Conservation (phyloP, 2,797 vertebrate species). For the Lepus oiostolus region DNA sequence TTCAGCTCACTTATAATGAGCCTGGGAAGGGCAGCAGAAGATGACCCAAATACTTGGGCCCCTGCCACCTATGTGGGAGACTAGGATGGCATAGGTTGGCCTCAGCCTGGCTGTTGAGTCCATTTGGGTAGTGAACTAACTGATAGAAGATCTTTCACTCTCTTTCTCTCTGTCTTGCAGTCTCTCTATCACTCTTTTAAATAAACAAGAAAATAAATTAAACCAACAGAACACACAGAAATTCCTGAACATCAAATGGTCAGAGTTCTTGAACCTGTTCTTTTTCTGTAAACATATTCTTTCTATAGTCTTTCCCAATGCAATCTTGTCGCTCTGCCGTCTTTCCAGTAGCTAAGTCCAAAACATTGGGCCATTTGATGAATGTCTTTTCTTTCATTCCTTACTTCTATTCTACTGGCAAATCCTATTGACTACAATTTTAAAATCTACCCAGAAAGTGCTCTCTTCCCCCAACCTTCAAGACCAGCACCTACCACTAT, state of each 20-base stretch:
- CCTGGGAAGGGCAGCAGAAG: no score
- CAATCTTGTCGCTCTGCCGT: not conserved
- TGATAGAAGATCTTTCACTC: no score
- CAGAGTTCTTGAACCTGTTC: not conserved
- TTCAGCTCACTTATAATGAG: no score
- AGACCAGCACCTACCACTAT: not conserved
- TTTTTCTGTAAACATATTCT: not conserved
- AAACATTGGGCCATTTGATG: not conserved
- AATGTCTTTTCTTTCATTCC: not conserved
- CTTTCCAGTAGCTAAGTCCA: not conserved
- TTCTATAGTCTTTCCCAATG: not conserved
- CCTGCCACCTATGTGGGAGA: no score
- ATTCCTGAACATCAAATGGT: not conserved
- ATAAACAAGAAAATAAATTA: no score
- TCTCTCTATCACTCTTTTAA: no score
- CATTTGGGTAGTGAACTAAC: no score
- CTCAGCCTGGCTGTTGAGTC: no score
- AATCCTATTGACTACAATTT: not conserved
- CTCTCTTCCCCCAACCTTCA: not conserved
- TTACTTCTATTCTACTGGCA: not conserved
- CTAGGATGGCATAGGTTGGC: no score
- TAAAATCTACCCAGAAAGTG: not conserved
- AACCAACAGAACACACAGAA: no score
- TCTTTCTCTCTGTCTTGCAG: no score
- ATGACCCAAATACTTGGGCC: no score